Base-by-base conservation (phyloP, 2,797 vertebrate genomes). In the Phrynocephalus guinanensis region DNA sequence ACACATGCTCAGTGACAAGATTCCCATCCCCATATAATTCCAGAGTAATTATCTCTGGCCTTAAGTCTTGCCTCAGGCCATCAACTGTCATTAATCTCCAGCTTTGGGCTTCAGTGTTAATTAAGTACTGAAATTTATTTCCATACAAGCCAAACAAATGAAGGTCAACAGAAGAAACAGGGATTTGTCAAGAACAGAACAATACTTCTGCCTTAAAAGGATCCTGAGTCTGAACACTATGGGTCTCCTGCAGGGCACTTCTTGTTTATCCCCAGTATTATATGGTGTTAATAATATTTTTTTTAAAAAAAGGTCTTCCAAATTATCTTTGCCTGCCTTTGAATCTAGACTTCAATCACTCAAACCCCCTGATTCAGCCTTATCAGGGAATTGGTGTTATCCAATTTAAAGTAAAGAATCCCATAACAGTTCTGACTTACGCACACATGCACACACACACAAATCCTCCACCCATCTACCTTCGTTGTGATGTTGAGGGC, bases 41-140 rank as follows among this genome's bases (percentile, higher is more conserved):
- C 87, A 73, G 83, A 93, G 56, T 92, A 87, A 72, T 92, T 80
- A 84, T 90, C 77, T 89, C 85, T 79, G 56, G 82, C 90, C 90
- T 80, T 71, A 20, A 84, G 79, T 89, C 91, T 83, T 92, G 89
- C 77, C 80, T 87, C 80, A 82, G 76, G 86, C 67, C 73, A 92
- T 91, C 91, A 95, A 92, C 67, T 81, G 15, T 93, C 92, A 94
- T 90, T 93, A 91, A 92, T 86, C 73, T 85, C 22, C 86, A 85
- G 88, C 81, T 89, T 79, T 91, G 60, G 68, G 26, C n/a, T 78
- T 90, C 83, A 81, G 77, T 91, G 91, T 56, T 85, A 82, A 72
- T 30, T 84, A 92, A 86, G 90, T 28, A 83, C 56, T 90, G 89
- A 83, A 94, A 89, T 92, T 79, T 77, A 9, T 76, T 91, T 92